phyloP scores from a whole-genome alignment of 2,797 vertebrate genomes.

The Chromis chromis region DNA sequence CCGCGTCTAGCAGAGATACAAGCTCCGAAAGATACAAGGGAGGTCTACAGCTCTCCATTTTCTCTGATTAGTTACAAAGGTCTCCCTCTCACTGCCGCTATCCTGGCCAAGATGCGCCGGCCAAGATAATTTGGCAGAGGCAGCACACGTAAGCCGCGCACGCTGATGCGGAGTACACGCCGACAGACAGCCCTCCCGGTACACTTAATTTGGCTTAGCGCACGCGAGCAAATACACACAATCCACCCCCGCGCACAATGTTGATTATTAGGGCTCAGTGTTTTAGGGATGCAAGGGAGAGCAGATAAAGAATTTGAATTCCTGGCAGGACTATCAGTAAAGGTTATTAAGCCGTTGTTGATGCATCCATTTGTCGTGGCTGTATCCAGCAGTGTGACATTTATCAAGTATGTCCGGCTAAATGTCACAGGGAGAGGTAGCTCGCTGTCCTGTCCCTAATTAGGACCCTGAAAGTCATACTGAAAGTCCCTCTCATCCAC shows the following conservation, averaged over 20 bases:
- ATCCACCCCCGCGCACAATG: constrained; percentile 45
- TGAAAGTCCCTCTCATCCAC: constrained; percentile 83
- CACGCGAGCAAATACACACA: constrained; percentile 32
- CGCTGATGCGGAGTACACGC: constrained; percentile 31
- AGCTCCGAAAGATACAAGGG: constrained; percentile 63
- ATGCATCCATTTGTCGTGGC: constrained; percentile 85
- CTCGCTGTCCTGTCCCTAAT: constrained; percentile 85
- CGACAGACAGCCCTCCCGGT: constrained; percentile 40
- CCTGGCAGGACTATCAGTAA: constrained; percentile 86
- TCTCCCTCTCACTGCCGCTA: constrained; percentile 61
- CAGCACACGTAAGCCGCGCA: constrained; percentile 21
- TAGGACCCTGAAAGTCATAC: constrained; percentile 85
- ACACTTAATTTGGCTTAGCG: constrained; percentile 59
- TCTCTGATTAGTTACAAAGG: constrained; percentile 80
- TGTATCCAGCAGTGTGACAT: constrained; percentile 86
- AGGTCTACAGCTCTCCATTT: constrained; percentile 70
- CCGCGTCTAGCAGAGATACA: constrained; percentile 49
- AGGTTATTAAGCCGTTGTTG: constrained; percentile 88
- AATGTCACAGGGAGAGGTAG: constrained; percentile 87
- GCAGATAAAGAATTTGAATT: constrained; percentile 83
- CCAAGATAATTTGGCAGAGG: constrained; percentile 72
- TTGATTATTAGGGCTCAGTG: constrained; percentile 74
- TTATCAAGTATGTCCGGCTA: constrained; percentile 89
- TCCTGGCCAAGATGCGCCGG: constrained; percentile 61
- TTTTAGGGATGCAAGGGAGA: constrained; percentile 77